phyloP scores from a whole-genome alignment of 2,888 invertebrate genomes.

The Zygothrica quintamaculata region DNA sequence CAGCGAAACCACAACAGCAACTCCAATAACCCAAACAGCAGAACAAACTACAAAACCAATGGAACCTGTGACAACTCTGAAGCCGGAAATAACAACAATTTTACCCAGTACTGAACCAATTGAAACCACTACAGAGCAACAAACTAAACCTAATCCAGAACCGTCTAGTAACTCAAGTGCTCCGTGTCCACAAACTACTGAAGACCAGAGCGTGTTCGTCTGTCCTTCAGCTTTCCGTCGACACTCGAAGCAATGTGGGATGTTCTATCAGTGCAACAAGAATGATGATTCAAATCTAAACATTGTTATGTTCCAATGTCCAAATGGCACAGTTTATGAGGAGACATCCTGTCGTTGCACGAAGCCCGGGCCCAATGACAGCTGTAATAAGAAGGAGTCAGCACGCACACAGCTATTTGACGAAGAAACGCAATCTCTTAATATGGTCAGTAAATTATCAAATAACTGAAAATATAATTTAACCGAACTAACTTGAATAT shows the following conservation, averaged over 20 bases:
- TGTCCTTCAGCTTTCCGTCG: conserved; percentile 93
- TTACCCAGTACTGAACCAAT: conserved; percentile 32
- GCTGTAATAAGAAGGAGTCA: conserved; percentile 50
- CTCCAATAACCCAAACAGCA: conserved; percentile 38
- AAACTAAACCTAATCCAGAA: conserved; percentile 19
- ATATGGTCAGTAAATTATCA: conserved; percentile 70
- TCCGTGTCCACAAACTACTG: conserved; percentile 82
- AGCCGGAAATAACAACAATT: conserved; percentile 25
- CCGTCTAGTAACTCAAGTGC: conserved; percentile 41
- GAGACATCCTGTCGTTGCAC: conserved; percentile 90
- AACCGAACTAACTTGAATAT: neutral
- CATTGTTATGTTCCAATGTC: conserved; percentile 90
- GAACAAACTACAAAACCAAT: conserved; percentile 31
- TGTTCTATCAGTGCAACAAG: conserved; percentile 93
- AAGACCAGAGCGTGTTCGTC: conserved; percentile 89
- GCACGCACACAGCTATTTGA: conserved; percentile 66
- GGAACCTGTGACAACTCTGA: conserved; percentile 40
- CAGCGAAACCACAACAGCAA: no score
- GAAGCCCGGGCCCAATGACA: conserved; percentile 86
- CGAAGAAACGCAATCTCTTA: conserved; percentile 65
- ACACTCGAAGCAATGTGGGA: conserved; percentile 92
- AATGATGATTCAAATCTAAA: conserved; percentile 89
- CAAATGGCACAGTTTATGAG: conserved; percentile 91
- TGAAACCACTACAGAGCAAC: conserved; percentile 40
- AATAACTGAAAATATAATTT: neutral